Evolutionary conservation across 1,140 invertebrate species (phyloP).

Genomic region (Drosophila ficusphila): DNA sequence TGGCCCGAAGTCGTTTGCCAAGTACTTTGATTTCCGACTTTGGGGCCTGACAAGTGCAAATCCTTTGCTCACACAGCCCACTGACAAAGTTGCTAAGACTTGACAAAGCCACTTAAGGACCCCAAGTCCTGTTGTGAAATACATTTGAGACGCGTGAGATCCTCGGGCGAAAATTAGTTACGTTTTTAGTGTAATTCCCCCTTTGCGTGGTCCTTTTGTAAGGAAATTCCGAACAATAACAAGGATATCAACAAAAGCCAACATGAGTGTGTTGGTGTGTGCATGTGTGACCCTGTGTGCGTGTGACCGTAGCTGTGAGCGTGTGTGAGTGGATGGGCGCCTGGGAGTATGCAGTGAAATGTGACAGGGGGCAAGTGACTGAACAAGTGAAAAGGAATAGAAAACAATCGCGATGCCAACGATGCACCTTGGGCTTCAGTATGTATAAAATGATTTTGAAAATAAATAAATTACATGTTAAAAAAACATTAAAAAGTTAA

Average conservation of each 20-base stretch:
- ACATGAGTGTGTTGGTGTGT: slow-evolving; percentile 27
- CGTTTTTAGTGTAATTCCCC: slow-evolving; percentile 62
- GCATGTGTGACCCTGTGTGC: neutral
- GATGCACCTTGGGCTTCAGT: slow-evolving; percentile 13
- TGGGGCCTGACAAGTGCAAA: slow-evolving; percentile 28
- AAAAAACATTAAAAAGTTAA: too few species aligned
- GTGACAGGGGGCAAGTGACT: slow-evolving; percentile 43
- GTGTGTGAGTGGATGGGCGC: slow-evolving; percentile 12
- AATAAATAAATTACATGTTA: too few species aligned
- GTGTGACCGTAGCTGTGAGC: neutral
- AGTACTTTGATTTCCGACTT: slow-evolving; percentile 48
- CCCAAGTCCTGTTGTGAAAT: slow-evolving; percentile 28
- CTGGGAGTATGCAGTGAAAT: slow-evolving; percentile 60
- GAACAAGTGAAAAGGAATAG: slow-evolving; percentile 52
- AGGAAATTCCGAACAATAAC: slow-evolving; percentile 60
- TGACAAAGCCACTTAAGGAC: slow-evolving; percentile 39
- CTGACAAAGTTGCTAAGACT: slow-evolving; percentile 24
- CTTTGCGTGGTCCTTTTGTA: slow-evolving; percentile 39
- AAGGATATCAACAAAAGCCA: slow-evolving; percentile 42
- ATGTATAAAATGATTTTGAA: too few species aligned
- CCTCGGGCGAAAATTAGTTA: slow-evolving; percentile 65
- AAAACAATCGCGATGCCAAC: slow-evolving; percentile 50
- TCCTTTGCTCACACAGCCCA: slow-evolving; percentile 16
- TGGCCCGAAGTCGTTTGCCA: slow-evolving; percentile 17
- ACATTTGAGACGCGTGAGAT: slow-evolving; percentile 36